phyloP scores from a whole-genome alignment of 2,113 vertebrate genomes.

The Tricholaema leucomelas region DNA sequence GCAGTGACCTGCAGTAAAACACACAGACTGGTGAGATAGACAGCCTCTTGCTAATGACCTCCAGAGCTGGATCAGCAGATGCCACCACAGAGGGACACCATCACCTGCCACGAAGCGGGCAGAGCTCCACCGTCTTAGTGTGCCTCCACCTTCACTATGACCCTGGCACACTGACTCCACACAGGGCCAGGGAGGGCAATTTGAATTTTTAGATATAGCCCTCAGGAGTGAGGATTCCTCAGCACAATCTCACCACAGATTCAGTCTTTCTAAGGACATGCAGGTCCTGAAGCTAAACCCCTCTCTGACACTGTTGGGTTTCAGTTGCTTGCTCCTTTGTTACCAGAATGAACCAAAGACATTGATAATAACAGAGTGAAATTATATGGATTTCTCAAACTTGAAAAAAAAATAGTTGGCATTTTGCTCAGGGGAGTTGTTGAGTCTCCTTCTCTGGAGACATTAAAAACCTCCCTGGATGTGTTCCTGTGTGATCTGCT shows the following conservation, averaged over 20 bases:
- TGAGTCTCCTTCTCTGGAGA: too few species aligned
- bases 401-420: background rate
- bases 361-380: background rate
- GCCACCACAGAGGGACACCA: background rate
- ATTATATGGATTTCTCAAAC: background rate
- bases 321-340: background rate
- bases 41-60: background rate
- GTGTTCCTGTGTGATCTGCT: too few species aligned
- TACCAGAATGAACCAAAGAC: background rate
- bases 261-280: background rate
- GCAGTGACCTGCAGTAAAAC: slow-evolving; percentile 33
- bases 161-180: background rate
- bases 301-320: background rate
- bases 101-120: background rate
- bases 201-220: background rate
- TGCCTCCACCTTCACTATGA: background rate
- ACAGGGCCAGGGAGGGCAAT: background rate
- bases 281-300: background rate
- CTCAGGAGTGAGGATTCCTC: background rate
- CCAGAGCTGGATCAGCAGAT: slow-evolving; percentile 12
- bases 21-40: background rate
- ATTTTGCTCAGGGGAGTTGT: background rate
- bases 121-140: background rate
- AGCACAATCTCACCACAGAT: background rate
- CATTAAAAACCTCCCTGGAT: too few species aligned